Evolutionary conservation across 2,113 vertebrate genomes (phyloP), one percentile per base, ranked within the genome.

Genomic region (Pagrus major): DNA sequence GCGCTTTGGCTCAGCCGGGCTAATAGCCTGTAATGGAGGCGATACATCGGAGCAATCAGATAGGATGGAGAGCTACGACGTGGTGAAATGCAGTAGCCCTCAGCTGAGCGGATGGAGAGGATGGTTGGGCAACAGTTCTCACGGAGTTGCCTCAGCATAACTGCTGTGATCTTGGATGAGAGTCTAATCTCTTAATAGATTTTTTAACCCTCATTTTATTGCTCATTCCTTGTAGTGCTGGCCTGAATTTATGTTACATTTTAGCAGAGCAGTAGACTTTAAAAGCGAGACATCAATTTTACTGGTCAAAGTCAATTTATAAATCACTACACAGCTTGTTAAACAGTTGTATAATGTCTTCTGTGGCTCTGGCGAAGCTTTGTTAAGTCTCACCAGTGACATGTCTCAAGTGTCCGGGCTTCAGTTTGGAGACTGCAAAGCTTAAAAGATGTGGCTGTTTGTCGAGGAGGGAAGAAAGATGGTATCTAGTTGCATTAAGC

Each of bases 11-110:
- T 86, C 60, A 64, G 55, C 42, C 64, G 16, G 33, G 83, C 64
- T 81, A 83, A 85, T 70, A 54, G 65, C 49, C 70, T 63, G 74
- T 73, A 85, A 85, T 83, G 67, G 82, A 85, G 56, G 81, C 9
- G 54, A 85, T 81, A 47, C 60, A 59, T 54, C 5, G 35, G 25
- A 74, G 63, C 37, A 54, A 78, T 85, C 64, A 41, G 64, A 60
- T 0, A 52, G 51, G 63, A 64, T 44, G 56, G 69, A 81, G 78
- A 56, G 35, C n/a, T 67, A 29, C 61, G 49, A 70, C 21, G 6
- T 25, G 71, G n/a, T 59, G 76, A 80, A 47, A 74, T 47, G 46
- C 31, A 25, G 27, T 52, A 37, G n/a, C 70, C 49, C 33, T 78
- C 54, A 12, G 39, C 60, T 33, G 42, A 56, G 52, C 20, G 31